Evolutionary conservation across 2,797 vertebrate genomes (phyloP), one percentile per base, ranked within the genome.

Genomic region (Iguana delicatissima): DNA sequence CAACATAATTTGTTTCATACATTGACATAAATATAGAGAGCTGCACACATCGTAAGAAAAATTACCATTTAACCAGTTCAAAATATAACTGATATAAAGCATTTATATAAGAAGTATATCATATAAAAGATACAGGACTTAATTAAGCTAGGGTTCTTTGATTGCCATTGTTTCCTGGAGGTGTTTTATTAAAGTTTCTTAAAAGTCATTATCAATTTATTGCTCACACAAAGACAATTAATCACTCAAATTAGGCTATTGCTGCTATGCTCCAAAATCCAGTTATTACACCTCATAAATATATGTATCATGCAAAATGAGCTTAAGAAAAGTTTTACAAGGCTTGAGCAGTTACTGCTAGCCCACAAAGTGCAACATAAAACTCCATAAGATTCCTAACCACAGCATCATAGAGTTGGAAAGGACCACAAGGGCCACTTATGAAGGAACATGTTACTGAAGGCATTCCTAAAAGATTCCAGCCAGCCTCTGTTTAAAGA

Each of bases 21-120:
- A 93, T 88, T 83, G 77, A 79, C 77, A 52, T 59, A 84, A 87
- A 92, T 83, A 0, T 46, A 84, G 67, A 87, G 64, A 87, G 94
- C 89, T 91, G 1, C 29, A 89, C 67, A 29, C 79, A 62, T 87
- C 32, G 84, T 85, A 84, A 93, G 93, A 94, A 90, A 89, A 12
- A 93, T 89, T 90, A 80, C 35, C 62, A 8, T 93, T 95, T 92
- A 96, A 95, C 93, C 93, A 90, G 55, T 62, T 89, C 84, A 57
- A 88, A 89, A 32, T 59, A 93, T 91, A 93, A 88, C 24, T 89
- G 35, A 50, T 57, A 74, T 94, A 90, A 93, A 95, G 86, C 52
- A 86, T 73, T 87, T 93, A 87, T 95, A 62, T 80, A n/a, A 84
- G 59, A 87, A 82, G 80, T 79, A 62, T 73, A 50, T 92, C 42